Base-by-base conservation (phyloP, 2,797 vertebrate genomes). In the Syngnathus rostellatus region DNA sequence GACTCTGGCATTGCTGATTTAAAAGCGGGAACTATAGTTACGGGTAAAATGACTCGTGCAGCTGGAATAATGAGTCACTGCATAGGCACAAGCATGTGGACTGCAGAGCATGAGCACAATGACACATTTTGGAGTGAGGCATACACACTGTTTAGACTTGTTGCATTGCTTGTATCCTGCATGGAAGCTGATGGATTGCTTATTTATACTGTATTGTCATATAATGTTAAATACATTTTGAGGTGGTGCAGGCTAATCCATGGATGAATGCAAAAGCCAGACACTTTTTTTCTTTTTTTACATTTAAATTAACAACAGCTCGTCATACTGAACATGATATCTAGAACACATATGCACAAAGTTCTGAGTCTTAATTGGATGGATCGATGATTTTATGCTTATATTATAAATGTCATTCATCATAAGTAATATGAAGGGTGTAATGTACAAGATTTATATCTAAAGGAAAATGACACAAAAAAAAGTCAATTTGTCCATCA, bases 401-500 rank as follows among this genome's bases (percentile, higher is more conserved):
- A 12, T 43, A 12, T 31, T 66, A 11, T 40, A 3, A 59, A 48
- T 31, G 12, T 43, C 3, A 16, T 8, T 25, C 2, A 19, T n/a
- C 37, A 8, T n/a, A 57, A 59, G 23, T 21, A 14, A 64, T 37
- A 16, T 38, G 31, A 37, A 48, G 50, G 23, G 23, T 23, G 40
- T 23, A 41, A 16, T 45, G 40, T 25, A 16, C 40, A 43, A 12
- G 40, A 45, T 23, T 43, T 23, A 31, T 31, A 43, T 23, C 6
- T 61, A 1, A 14, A 3, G 25, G 54, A 25, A 4, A 54, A 54
- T 54, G 7, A 57, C 14, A 14, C 43, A 59, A 59, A 39, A 38
- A 57, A 37, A 19, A 17, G 17, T 43, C 5, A 11, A 45, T 62
- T 12, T 80, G 81, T 81, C 67, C 40, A 72, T 72, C 78, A 78